These are phyloP conservation scores for Diabrotica undecimpunctata DNA, from an alignment of 1,140 invertebrate species.

Conservation along the genomic window DNA sequence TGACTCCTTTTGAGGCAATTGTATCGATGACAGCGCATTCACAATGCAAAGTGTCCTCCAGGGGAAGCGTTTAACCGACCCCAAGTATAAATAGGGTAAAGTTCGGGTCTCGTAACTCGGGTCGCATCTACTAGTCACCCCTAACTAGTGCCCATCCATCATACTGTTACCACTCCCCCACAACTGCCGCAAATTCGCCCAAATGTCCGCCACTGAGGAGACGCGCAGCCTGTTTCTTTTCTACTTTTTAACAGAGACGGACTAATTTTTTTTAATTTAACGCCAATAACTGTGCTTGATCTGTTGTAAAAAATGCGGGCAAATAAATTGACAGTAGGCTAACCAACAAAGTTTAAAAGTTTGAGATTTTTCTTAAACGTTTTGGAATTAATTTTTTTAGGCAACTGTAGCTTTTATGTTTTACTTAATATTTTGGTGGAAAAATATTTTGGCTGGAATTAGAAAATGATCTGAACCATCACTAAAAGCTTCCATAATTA, in stretches of 20 bases:
- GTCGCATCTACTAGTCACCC: conserved; percentile 23
- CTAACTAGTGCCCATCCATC: conserved; percentile 27
- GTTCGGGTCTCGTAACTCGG: not conserved
- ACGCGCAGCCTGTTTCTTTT: not conserved
- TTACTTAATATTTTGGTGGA: too few species aligned
- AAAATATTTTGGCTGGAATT: too few species aligned
- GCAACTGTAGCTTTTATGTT: too few species aligned
- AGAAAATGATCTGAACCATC: too few species aligned
- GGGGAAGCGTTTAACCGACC: conserved; percentile 22
- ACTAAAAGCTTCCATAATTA: too few species aligned
- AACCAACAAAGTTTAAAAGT: too few species aligned
- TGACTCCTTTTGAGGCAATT: conserved; percentile 23
- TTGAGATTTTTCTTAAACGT: too few species aligned
- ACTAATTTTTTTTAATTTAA: not conserved
- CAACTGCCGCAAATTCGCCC: conserved; percentile 30
- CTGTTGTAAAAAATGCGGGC: too few species aligned
- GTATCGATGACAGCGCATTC: conserved; percentile 23
- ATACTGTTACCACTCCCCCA: conserved; percentile 31
- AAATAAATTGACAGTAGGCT: too few species aligned
- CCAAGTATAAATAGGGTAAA: conserved; percentile 22
- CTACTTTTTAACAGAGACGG: not conserved
- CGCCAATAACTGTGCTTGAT: too few species aligned
- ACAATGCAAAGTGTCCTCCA: conserved; percentile 23
- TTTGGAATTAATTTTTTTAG: too few species aligned
- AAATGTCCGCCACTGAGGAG: conserved; percentile 18